Evolutionary conservation across 2,113 vertebrate species (phyloP), one percentile per base, ranked within the genome.

Genomic region (Daboia siamensis): DNA sequence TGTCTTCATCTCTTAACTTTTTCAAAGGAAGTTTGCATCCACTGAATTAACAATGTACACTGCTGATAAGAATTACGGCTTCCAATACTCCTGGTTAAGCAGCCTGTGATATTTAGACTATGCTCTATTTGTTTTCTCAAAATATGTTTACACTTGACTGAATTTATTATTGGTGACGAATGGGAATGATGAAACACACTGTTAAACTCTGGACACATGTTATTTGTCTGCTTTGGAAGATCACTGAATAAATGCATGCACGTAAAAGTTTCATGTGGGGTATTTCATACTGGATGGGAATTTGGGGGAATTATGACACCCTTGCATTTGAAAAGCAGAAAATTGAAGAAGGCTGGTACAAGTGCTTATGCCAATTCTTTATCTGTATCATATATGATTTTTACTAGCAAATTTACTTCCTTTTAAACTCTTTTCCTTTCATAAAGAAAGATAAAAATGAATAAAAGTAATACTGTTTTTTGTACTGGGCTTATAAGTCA

Each of bases 31-130:
- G 17, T 17, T 0, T 87, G 0, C 33, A 80, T 46, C 74, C 51
- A 33, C 96, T 91, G 54, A 90, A 94, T 95, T 64, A 51, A 55
- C 21, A 44, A 56, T 74, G 92, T 88, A 56, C 59, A 94, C 93
- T 86, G 89, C 84, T 74, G 84, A 94, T 29, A 39, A 59, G 52
- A 24, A 44, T 69, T 51, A 55, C 48, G 20, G 29, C 64, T 80
- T 90, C 93, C 17, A 0, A 51, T 4, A 48, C 51, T 54, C 94
- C 20, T 86, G 54, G 54, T 94, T 95, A 92, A 56, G 55, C 92
- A 0, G 0, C 84, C 90, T 89, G 86, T 85, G 56, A 24, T 87
- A 46, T 39, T 55, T 52, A 15, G 11, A 9, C 3, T 11, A 3
- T 74, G 24, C 33, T 69, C 20, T 55, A 24, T 24, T 91, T 85